Evolutionary conservation across 1,140 invertebrate species (phyloP), one percentile per base, ranked within the genome.

Genomic region (Camponotus floridanus): DNA sequence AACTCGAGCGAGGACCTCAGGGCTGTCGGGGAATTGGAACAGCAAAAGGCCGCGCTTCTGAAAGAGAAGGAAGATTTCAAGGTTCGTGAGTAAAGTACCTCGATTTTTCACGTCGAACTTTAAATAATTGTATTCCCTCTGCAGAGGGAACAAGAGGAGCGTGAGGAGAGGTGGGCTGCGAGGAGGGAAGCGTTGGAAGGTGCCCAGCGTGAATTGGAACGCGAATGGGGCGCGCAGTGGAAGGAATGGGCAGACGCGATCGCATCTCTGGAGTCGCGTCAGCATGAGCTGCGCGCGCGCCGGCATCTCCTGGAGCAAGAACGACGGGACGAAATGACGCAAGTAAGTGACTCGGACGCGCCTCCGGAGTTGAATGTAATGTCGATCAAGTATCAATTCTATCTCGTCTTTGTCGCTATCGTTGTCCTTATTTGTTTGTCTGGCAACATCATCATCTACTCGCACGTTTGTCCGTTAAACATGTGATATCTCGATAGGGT

Each of bases 361-460:
- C 89, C 93, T 89, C 91, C 93, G 91, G 92, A 94, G 88, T 91
- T 94, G 92, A 91, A 93, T 87, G 92, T 94, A 92, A 94, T 94
- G 86, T 92, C 92, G 90, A 92, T 93, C 89, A 94, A 93, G 89
- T 93, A 95, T 92, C 94, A 94, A 88, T 94, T 95, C 90, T 95
- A 94, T 90, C 90, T 95, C 86, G 91, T 94, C 91, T 93, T 95
- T 92, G 92, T 94, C 83, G 94, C 92, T 93, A 92, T 95, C 87
- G 94, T 93, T 94, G 91, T 95, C 70, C 93, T 95, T 88, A 94
- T 95, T 86, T 95, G 94, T 91, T 93, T 95, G 88, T 95, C 94
- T 92, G 94, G 94, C 92, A 95, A 95, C 93, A 95, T 95, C 92
- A 95, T 95, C 91, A 94, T 95, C 89, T 94, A 94, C 88, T 95